Evolutionary conservation across 2,888 invertebrate genomes (phyloP), one percentile per base, ranked within the genome.

Genomic region (Eugnorisma glareosa): DNA sequence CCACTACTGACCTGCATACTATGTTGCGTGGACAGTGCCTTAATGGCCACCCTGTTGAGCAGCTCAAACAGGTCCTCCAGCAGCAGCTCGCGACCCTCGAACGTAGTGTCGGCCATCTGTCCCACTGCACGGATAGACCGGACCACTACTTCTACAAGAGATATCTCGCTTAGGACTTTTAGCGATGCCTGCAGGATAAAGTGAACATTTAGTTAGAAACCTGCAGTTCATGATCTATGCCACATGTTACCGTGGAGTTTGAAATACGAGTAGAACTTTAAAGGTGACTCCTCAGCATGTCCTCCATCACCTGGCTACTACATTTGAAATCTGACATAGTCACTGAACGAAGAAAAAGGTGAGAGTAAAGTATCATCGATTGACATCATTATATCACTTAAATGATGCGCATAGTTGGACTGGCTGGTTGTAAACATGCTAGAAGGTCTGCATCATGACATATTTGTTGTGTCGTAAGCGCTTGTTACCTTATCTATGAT

Each of bases 401-500:
- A 24, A 51, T 31, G 21, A 45, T 45, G 18, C 18, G 45, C 7
- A 18, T 43, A 43, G 13, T 45, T 18, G 18, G 35, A 10, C 21
- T 61, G 61, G 21, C 15, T 28, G 57, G 13, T 57, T 28, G 18
- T 57, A 6, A 28, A 5, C 54, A 13, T 11, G 4, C 2, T 54
- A 0, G 1, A 24, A 48, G 21, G 48, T 24, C 43, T 43, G 15
- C 4, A 24, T 21, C 48, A 8, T 24, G 21, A 21, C 24, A 48
- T 48, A 24, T 57, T 28, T 57, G 28, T 59, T 8, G 15, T 31
- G 59, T 31, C 35, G 11, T 18, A 7, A 51, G 43, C 24, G 24
- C 37, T 15, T 15, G 1, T 21, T n/a, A 97, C 97, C 97, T 97
- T 97, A 67, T 96, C 95, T 54, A 97, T 93, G 86, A 97, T 91